phyloP scores from a whole-genome alignment of 2,888 invertebrate genomes.

The Pandemis corylana region DNA sequence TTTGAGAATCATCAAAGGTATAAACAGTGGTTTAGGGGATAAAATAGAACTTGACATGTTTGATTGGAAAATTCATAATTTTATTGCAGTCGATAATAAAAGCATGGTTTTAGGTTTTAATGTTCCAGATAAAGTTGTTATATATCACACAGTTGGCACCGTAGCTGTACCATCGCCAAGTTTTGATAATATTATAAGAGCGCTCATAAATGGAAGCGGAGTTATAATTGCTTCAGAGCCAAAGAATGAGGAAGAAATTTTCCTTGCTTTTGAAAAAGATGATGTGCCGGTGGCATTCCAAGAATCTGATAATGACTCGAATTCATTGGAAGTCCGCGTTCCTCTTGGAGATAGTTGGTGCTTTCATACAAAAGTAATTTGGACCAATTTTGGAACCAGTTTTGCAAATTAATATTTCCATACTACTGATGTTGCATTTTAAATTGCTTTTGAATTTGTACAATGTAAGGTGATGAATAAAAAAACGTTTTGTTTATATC shows the following conservation, averaged over 20 bases:
- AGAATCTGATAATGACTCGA: constrained; percentile 13
- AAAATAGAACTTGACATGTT: constrained; percentile 46
- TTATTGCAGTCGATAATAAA: constrained; percentile 20
- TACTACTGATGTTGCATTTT: not conserved
- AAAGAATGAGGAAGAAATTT: constrained; percentile 34
- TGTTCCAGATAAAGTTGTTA: constrained; percentile 32
- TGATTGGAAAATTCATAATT: constrained; percentile 38
- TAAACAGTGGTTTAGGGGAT: constrained; percentile 43
- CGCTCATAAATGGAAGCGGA: constrained; percentile 37
- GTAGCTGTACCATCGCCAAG: constrained; percentile 34
- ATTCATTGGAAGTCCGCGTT: constrained; percentile 6
- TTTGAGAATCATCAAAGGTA: constrained; percentile 22
- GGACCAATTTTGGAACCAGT: constrained; percentile 57
- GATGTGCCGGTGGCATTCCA: constrained; percentile 27
- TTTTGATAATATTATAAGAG: constrained; percentile 38
- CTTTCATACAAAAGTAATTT: constrained; percentile 49
- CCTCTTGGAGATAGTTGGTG: constrained; percentile 40
- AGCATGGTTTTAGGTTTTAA: constrained; percentile 32
- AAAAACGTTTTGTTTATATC: not conserved
- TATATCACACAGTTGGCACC: constrained; percentile 35
- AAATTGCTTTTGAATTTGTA: not conserved
- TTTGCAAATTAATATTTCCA: constrained; percentile 54
- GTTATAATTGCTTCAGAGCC: constrained; percentile 33
- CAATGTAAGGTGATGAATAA: too few relatives aligned
- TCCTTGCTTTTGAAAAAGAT: constrained; percentile 19